phyloP scores from a whole-genome alignment of 1,140 invertebrate species.

The Cyrtorhinus lividipennis region DNA sequence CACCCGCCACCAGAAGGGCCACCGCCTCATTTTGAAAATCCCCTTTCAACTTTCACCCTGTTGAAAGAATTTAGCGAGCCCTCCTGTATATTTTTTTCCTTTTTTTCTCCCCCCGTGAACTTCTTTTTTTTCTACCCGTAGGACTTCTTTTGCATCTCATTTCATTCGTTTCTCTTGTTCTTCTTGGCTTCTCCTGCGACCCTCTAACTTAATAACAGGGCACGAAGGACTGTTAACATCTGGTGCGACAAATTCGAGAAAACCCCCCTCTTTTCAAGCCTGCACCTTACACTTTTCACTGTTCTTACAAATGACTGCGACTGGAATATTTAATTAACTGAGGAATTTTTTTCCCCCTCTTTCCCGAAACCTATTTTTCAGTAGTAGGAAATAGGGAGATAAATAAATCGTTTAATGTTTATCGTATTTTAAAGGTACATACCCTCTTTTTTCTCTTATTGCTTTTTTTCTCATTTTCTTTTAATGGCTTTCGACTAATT shows the following conservation, averaged over 20 bases:
- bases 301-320: not conserved
- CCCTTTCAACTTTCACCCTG: not conserved
- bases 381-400: not conserved
- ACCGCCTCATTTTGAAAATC: not conserved
- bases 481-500: too few relatives aligned
- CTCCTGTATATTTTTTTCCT: not conserved
- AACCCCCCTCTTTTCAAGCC: slow-evolving; percentile 15
- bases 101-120: not conserved
- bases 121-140: too few relatives aligned
- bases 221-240: slow-evolving; percentile 21
- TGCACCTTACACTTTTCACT: not conserved
- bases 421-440: not conserved
- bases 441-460: too few relatives aligned
- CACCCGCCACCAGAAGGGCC: slow-evolving; percentile 15
- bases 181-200: not conserved
- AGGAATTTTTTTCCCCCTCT: too few relatives aligned
- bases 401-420: not conserved
- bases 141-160: too few relatives aligned
- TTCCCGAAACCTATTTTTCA: not conserved
- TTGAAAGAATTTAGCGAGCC: not conserved
- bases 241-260: slow-evolving; percentile 22
- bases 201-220: slow-evolving; percentile 7
- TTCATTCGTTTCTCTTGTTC: not conserved
- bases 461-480: too few relatives aligned
- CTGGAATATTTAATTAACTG: not conserved